A percentile compares a stretch with the other conserved stretches of the same genome.
Conservation (phyloP, 2,113 vertebrate species). For the Motacilla tschutschensis region DNA sequence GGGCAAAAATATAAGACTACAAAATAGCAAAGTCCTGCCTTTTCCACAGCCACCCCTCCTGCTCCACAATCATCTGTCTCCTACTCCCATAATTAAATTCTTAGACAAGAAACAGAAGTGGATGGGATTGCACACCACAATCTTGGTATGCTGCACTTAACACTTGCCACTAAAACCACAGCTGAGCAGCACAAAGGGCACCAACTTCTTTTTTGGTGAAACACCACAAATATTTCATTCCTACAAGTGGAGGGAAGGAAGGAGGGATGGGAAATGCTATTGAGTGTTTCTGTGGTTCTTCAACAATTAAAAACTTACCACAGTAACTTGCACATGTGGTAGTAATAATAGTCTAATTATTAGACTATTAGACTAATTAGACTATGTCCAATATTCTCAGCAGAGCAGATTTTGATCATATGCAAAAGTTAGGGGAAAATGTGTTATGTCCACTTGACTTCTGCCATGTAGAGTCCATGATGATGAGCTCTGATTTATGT, state of each 20-base stretch:
- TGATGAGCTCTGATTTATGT: not conserved
- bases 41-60: not conserved
- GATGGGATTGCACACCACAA: not conserved
- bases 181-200: not conserved
- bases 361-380: too few relatives aligned
- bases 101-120: not conserved
- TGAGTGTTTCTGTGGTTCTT: not conserved
- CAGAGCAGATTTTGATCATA: not conserved
- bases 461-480: not conserved
- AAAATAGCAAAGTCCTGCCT: not conserved
- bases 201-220: not conserved
- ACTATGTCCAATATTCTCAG: not conserved
- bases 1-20: not conserved
- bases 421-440: not conserved
- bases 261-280: not conserved
- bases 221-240: not conserved
- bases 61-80: not conserved
- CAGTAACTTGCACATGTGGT: not conserved
- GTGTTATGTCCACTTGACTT: not conserved
- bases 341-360: not conserved
- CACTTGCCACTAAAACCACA: not conserved
- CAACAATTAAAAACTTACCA: not conserved
- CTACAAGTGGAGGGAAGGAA: not conserved
- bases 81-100: not conserved
- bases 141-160: not conserved